Conservation (phyloP, 2,797 vertebrate species). For the Scarus forsteni region DNA sequence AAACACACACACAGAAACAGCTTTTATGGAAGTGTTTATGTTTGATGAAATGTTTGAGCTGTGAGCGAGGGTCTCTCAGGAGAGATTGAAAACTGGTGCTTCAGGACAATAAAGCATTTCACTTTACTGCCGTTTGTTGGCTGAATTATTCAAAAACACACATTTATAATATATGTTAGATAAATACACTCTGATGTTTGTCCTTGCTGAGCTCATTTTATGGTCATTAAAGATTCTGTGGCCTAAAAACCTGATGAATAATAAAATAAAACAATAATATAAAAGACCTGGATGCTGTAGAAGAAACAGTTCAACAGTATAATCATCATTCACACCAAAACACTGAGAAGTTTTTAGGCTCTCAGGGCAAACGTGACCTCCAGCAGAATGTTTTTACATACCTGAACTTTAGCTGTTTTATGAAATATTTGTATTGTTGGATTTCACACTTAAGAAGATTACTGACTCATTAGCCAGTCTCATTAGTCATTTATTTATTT, state of each 20-base stretch:
- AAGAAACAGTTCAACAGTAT: no score
- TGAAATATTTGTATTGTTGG: no score
- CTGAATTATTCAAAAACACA: not conserved
- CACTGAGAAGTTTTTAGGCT: no score
- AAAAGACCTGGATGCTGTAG: no score
- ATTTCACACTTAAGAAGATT: no score
- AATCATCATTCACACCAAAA: no score
- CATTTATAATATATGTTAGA: not conserved
- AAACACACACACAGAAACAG: not conserved
- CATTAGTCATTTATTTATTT: no score
- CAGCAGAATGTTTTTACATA: no score
- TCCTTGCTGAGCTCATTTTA: not conserved
- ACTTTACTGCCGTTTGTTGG: not conserved
- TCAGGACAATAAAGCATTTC: not conserved
- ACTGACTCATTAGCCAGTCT: no score
- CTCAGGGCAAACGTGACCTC: no score
- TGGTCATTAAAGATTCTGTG: not conserved
- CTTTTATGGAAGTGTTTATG: not conserved
- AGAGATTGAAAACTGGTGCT: not conserved
- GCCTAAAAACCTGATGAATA: not conserved
- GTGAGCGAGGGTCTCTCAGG: not conserved
- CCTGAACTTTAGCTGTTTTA: no score
- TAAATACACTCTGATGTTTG: not conserved
- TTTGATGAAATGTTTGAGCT: not conserved
- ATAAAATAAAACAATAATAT: no score